Conservation (phyloP, 2,888 invertebrate species). For the Ephialtes manifestator region DNA sequence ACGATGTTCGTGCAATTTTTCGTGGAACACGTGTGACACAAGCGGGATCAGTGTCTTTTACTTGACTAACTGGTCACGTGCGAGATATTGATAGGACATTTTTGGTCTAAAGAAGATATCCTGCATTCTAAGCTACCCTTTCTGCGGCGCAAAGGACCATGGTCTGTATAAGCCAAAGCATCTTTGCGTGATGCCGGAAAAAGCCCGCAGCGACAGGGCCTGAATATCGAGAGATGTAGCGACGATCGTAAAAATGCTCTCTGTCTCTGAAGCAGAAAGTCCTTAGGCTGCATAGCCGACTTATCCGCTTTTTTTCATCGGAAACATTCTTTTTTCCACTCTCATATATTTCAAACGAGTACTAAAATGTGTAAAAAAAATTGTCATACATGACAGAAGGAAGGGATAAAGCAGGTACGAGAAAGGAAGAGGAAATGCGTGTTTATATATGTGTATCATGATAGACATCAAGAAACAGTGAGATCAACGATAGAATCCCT, state of each 20-base stretch:
- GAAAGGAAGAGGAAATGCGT: neutral
- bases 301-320: slow-evolving; percentile 5
- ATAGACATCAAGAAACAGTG: neutral
- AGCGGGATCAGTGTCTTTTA: neutral
- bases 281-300: neutral
- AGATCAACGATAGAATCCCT: slow-evolving; percentile 1
- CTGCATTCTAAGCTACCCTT: slow-evolving; percentile 24
- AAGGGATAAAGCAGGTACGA: neutral
- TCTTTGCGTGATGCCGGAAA: slow-evolving; percentile 17
- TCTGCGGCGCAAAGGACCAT: neutral
- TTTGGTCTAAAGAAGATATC: slow-evolving; percentile 17
- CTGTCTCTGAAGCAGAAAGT: neutral
- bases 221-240: slow-evolving; percentile 59
- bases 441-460: neutral
- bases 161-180: neutral
- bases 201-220: slow-evolving; percentile 34
- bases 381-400: neutral
- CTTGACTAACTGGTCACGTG: slow-evolving; percentile 30
- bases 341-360: slow-evolving; percentile 30
- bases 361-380: slow-evolving; percentile 10
- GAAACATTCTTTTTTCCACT: slow-evolving; percentile 27
- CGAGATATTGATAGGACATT: slow-evolving; percentile 42
- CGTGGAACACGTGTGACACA: neutral
- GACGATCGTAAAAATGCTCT: slow-evolving; percentile 22
- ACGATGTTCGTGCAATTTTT: slow-evolving; percentile 5